phyloP scores from a whole-genome alignment of 2,888 invertebrate species.

The Alviniconcha strummeri region DNA sequence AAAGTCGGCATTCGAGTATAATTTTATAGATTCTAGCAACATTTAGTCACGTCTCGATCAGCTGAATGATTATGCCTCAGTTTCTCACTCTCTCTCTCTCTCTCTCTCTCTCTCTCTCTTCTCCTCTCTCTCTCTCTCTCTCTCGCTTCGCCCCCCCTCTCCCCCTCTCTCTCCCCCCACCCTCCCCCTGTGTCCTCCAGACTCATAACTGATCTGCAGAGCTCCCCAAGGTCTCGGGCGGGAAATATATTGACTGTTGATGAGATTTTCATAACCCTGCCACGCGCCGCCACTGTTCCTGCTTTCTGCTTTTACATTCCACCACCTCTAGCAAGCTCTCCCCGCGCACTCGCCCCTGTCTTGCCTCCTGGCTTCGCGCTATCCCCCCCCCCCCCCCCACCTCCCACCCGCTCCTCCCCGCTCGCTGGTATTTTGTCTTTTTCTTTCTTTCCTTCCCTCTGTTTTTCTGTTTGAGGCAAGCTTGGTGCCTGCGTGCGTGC shows the following conservation, averaged over 20 bases:
- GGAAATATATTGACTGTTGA: constrained; percentile 22
- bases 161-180: background rate
- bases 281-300: constrained; percentile 15
- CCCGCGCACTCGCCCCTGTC: background rate
- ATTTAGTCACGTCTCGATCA: no score
- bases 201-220: background rate
- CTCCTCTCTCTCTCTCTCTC: background rate
- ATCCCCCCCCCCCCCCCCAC: background rate
- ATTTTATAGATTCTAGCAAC: no score
- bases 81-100: background rate
- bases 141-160: background rate
- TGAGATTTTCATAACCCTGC: constrained; percentile 27
- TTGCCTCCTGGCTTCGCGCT: no score
- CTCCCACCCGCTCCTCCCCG: background rate
- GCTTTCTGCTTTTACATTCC: no score
- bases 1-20: no score
- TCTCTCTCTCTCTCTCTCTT: background rate
- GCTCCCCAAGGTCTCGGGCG: constrained; percentile 13
- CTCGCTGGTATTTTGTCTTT: background rate
- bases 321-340: background rate
- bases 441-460: background rate
- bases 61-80: background rate
- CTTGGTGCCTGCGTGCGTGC: background rate
- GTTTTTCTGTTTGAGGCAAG: background rate
- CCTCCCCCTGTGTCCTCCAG: background rate